Evolutionary conservation across 2,888 invertebrate genomes (phyloP), one percentile per base, ranked within the genome.

Genomic region (Pachymerium ferrugineum): DNA sequence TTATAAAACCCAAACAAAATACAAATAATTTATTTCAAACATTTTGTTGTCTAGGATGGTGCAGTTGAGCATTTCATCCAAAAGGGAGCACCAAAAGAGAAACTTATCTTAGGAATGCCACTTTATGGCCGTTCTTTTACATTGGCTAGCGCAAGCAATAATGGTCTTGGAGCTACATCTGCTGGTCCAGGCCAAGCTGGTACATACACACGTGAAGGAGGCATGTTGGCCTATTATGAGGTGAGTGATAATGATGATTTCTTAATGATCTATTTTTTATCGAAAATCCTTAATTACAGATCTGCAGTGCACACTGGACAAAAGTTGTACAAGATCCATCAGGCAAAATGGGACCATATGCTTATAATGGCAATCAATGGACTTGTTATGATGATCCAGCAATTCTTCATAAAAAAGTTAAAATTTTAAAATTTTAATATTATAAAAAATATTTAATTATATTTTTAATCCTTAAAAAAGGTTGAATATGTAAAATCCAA

Each of bases 401-500:
- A 28, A 76, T 75, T 73, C 62, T 77, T 38, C 74, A 74, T 4
- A 73, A 67, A 22, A 78, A 78, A 42, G 76, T 76, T 76, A 42
- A 16, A 12, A 38, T 67, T 12, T 3, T 5, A 14, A 16, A 4
- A 67, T 5, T 42, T 8, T 42, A 42, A 3, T 8, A 42, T 28
- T 67, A 19, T 8, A 67, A 67, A 67, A 19, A 67, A 19, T 16
- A 68, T 25, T 30, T 31, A 70, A 33, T 31, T 31, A 14, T 70
- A 29, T 70, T 29, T 70, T 30, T 31, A 54, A n/a, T 8, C 54
- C 5, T 25, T 68, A 12, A 68, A n/a, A 19, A 54, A 86, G 85
- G 83, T 88, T 0, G 84, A 86, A 68, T 85, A 87, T 76, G 84
- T 88, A 0, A 86, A 87, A 75, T 82, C 84, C 10, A 80, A 87